phyloP scores from a whole-genome alignment of 1,140 invertebrate species.

The Wasmannia auropunctata region DNA sequence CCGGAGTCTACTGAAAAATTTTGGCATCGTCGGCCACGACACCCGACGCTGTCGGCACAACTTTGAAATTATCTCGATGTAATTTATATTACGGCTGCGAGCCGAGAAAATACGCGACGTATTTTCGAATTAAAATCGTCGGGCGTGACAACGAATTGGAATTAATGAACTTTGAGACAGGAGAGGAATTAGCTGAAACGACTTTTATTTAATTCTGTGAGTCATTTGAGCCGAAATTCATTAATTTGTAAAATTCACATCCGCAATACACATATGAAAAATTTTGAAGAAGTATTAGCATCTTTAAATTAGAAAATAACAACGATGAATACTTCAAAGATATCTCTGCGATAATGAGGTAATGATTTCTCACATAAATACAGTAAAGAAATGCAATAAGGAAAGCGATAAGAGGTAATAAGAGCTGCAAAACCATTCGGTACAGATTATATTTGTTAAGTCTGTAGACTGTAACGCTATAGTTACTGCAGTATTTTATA shows the following conservation, averaged over 20 bases:
- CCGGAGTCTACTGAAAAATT: constrained; percentile 38
- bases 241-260: background rate
- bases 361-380: background rate
- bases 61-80: constrained; percentile 69
- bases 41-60: constrained; percentile 28
- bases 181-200: constrained; percentile 13
- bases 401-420: background rate
- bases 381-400: background rate
- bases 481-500: constrained; percentile 23
- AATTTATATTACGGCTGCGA: constrained; percentile 65
- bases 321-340: background rate
- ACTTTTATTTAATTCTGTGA: background rate
- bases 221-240: background rate
- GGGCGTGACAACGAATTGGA: constrained; percentile 29
- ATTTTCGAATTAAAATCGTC: constrained; percentile 63
- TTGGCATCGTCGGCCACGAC: background rate
- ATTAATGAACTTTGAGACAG: constrained; percentile 24
- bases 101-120: constrained; percentile 51
- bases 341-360: background rate
- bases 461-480: constrained; percentile 14
- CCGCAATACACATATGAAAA: background rate
- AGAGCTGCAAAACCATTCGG: background rate
- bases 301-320: background rate
- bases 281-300: background rate
- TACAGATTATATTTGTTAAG: constrained; percentile 28